Evolutionary conservation across 2,888 invertebrate species (phyloP).

Genomic region (Dysmachus trigonus): DNA sequence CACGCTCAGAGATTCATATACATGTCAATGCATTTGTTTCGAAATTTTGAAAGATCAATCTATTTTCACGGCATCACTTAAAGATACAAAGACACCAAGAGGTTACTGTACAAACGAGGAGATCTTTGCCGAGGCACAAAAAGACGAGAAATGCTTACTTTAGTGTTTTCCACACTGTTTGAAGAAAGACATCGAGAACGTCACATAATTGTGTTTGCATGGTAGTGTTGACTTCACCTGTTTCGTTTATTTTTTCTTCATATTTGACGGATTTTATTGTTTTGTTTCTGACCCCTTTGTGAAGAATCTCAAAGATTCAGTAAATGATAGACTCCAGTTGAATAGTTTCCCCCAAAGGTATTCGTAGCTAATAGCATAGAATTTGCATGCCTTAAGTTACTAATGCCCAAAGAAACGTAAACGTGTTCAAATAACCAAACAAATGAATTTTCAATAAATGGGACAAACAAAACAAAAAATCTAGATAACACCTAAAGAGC

Average conservation of each 20-base stretch:
- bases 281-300: not conserved
- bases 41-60: slow-evolving; percentile 11
- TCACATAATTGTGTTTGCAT: slow-evolving; percentile 17
- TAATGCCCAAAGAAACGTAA: not conserved
- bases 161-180: not conserved
- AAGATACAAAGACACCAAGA: not conserved
- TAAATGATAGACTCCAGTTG: not conserved
- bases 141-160: not conserved
- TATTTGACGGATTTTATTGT: not conserved
- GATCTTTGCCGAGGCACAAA: not conserved
- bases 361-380: not conserved
- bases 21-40: slow-evolving; percentile 11
- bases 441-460: not conserved
- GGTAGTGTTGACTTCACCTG: slow-evolving; percentile 18
- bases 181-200: not conserved
- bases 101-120: not conserved
- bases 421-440: not conserved
- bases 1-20: slow-evolving; percentile 37
- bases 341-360: not conserved
- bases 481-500: not conserved
- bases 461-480: not conserved
- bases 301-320: not conserved
- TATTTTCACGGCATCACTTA: slow-evolving; percentile 22
- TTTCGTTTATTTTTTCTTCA: not conserved
- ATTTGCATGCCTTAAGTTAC: not conserved